phyloP scores from a whole-genome alignment of 2,113 vertebrate species.

The Turnix velox region DNA sequence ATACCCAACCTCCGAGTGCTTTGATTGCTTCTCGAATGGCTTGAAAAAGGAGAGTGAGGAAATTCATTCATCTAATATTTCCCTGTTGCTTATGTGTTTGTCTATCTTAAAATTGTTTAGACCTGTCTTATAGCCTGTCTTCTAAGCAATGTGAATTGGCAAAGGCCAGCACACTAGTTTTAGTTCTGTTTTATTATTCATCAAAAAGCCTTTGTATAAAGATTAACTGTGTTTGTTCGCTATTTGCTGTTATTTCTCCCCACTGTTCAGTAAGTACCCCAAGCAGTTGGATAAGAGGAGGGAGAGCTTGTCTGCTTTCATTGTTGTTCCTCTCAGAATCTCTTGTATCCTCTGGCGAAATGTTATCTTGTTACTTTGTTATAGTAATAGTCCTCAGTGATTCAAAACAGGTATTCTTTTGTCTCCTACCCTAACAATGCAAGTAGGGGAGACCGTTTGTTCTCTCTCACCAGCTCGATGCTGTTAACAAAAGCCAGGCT shows the following conservation, averaged over 20 bases:
- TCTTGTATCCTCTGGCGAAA: conserved; percentile 61
- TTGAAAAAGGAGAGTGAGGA: neutral
- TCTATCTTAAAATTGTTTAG: conserved; percentile 35
- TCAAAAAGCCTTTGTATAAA: conserved; percentile 29
- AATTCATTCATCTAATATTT: neutral
- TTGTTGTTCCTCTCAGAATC: conserved; percentile 41
- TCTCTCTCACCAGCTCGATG: conserved; percentile 28
- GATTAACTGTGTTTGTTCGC: conserved; percentile 38
- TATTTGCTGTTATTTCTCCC: conserved; percentile 19
- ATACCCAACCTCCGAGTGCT: neutral
- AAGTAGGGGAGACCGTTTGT: conserved; percentile 1
- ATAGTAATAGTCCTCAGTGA: conserved; percentile 51
- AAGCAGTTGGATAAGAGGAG: conserved; percentile 46
- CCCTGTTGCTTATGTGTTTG: neutral
- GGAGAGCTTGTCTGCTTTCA: conserved; percentile 42
- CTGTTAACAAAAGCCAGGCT: conserved; percentile 42
- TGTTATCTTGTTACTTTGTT: conserved; percentile 60
- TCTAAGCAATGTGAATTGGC: neutral
- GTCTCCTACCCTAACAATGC: conserved; percentile 42
- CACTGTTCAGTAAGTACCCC: conserved; percentile 32
- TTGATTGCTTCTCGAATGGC: conserved; percentile 21
- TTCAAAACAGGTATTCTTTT: conserved; percentile 63
- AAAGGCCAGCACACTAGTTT: neutral
- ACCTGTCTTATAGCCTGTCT: neutral
- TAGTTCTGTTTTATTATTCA: conserved; percentile 6